Percentiles rank a stretch among this genome's conserved stretches.
Conservation (phyloP, 2,797 vertebrate genomes). For the Thamnophis elegans region DNA sequence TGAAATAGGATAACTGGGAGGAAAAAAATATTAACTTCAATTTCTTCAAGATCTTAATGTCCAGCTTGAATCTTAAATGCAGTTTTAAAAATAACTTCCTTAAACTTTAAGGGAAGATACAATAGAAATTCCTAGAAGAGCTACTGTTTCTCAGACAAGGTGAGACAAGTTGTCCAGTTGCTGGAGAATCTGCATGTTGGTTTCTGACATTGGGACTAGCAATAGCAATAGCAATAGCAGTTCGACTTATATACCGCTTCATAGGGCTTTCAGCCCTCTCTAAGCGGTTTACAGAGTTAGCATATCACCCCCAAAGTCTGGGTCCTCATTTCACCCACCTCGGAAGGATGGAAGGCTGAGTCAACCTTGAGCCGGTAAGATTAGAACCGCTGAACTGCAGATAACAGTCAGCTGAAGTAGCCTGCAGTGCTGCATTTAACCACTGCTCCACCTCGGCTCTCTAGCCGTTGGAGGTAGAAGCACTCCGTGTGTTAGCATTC, state of each 20-base stretch:
- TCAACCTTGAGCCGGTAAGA: too few relatives aligned
- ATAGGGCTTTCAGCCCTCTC: too few relatives aligned
- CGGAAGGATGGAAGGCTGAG: too few relatives aligned
- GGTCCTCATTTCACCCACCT: too few relatives aligned
- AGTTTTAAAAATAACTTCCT: conserved; percentile 23
- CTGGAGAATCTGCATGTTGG: not conserved
- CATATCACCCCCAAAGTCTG: too few relatives aligned
- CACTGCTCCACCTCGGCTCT: too few relatives aligned
- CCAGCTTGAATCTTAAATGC: conserved; percentile 14
- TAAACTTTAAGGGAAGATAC: not conserved
- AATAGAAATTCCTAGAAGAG: not conserved
- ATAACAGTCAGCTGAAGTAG: too few relatives aligned
- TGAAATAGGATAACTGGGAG: conserved; percentile 40
- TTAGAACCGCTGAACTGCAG: too few relatives aligned
- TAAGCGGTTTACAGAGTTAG: too few relatives aligned
- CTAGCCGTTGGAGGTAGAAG: not conserved
- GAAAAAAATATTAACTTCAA: not conserved
- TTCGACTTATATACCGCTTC: too few relatives aligned
- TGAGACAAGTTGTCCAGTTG: not conserved
- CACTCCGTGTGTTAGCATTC: not conserved
- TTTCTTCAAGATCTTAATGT: conserved; percentile 22
- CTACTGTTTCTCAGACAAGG: not conserved
- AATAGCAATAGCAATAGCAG: too few relatives aligned
- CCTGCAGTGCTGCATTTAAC: too few relatives aligned
- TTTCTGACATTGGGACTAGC: not conserved